phyloP scores from a whole-genome alignment of 2,797 vertebrate species.

The Darevskia nairensis region DNA sequence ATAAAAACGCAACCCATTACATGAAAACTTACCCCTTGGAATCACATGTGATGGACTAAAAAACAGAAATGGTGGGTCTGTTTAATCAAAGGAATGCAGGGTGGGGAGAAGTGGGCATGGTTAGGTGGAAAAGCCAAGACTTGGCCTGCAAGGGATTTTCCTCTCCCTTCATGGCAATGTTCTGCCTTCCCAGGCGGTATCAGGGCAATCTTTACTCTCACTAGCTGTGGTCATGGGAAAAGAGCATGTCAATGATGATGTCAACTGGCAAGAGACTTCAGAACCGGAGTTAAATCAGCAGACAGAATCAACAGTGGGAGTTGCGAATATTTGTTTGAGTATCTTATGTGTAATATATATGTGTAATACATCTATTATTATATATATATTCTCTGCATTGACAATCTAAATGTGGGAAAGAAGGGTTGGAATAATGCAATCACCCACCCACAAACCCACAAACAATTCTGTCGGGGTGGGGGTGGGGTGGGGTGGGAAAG shows the following conservation, averaged over 20 bases:
- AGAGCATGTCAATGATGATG: slow-evolving; percentile 69
- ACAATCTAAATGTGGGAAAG: slow-evolving; percentile 31
- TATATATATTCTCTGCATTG: slow-evolving; percentile 46
- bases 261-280: slow-evolving; percentile 72
- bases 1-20: not conserved
- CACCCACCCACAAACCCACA: not conserved
- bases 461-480: not conserved
- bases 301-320: slow-evolving; percentile 62
- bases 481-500: not conserved
- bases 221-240: slow-evolving; percentile 78
- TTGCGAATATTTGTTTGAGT: slow-evolving; percentile 44
- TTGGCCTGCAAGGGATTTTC: not conserved
- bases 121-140: not conserved
- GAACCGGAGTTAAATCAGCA: slow-evolving; percentile 68
- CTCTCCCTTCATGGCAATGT: slow-evolving; percentile 69
- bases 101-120: not conserved
- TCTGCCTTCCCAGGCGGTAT: slow-evolving; percentile 73
- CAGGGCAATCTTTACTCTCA: slow-evolving; percentile 77
- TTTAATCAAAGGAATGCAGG: not conserved
- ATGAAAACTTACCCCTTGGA: not conserved
- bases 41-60: not conserved
- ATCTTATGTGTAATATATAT: slow-evolving; percentile 48
- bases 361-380: too few species aligned
- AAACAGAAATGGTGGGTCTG: not conserved
- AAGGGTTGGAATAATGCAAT: slow-evolving; percentile 39